A percentile compares a stretch with the other conserved stretches of the same genome.
Conservation (phyloP, 1,140 invertebrate species). For the Eulimnadia texana region DNA sequence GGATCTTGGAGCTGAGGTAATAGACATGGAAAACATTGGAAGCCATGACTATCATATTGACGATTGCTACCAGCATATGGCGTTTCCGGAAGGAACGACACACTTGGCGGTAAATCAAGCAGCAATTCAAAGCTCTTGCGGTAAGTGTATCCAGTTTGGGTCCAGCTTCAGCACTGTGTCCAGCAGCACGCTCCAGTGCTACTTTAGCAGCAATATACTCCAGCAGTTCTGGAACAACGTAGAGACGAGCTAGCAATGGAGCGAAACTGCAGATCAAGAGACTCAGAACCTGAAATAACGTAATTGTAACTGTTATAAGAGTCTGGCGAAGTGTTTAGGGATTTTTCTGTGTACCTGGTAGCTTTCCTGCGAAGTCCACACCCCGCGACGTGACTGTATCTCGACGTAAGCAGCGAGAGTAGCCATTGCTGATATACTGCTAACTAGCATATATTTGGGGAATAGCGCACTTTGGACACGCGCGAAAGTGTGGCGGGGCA, state of each 20-base stretch:
- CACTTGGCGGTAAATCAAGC: conserved; percentile 51
- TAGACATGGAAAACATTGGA: conserved; percentile 52
- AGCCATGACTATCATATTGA: conserved; percentile 51
- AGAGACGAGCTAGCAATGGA: conserved; percentile 48
- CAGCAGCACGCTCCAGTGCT: conserved; percentile 48
- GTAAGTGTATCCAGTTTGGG: conserved; percentile 21
- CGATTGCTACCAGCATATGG: conserved; percentile 52
- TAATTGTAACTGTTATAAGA: neutral
- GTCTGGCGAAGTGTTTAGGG: conserved; percentile 17
- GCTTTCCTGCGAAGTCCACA: conserved; percentile 9
- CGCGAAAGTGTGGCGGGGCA: conserved; percentile 65
- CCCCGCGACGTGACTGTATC: conserved; percentile 30
- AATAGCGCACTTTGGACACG: conserved; percentile 69
- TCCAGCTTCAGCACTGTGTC: conserved; percentile 52
- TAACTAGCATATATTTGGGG: conserved; percentile 65
- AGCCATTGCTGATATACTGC: conserved; percentile 51
- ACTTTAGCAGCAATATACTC: conserved; percentile 48
- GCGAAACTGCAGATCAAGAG: conserved; percentile 50
- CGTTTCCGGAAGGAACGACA: conserved; percentile 47
- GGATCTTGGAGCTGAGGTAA: conserved; percentile 45
- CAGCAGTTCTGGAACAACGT: conserved; percentile 48
- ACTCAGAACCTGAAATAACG: conserved; percentile 39
- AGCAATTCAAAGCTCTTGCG: conserved; percentile 35
- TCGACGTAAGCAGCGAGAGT: conserved; percentile 51
- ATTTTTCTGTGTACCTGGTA: conserved; percentile 25